These are phyloP conservation scores for Perithous albicinctus DNA, from an alignment of 2,888 invertebrate genomes.

Conservation along the genomic window DNA sequence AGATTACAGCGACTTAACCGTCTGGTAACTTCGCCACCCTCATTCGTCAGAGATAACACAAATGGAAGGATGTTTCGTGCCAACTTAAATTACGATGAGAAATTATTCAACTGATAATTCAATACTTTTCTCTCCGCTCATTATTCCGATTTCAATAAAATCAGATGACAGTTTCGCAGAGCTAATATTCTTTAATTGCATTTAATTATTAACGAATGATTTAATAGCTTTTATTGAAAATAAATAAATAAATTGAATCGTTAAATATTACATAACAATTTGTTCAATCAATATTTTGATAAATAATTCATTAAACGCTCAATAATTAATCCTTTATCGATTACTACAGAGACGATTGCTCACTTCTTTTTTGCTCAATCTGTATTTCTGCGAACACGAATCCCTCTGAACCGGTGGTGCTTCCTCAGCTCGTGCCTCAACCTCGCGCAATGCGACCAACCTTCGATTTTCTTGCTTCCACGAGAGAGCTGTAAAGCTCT, in stretches of 20 bases:
- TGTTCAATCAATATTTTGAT: no score
- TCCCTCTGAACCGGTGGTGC: slow-evolving; percentile 85
- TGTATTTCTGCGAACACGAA: slow-evolving; percentile 75
- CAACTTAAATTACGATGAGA: slow-evolving; percentile 13
- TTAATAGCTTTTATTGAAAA: no score
- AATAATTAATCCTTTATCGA: no score
- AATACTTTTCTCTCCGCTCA: background rate
- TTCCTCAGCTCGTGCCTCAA: slow-evolving; percentile 88
- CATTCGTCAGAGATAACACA: background rate
- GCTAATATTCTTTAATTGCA: background rate
- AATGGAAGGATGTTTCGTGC: slow-evolving; percentile 1
- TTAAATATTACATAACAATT: no score
- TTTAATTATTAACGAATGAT: background rate
- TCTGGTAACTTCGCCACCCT: background rate
- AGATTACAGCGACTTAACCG: slow-evolving; percentile 34
- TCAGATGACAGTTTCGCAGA: background rate
- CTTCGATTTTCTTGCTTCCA: slow-evolving; percentile 97
- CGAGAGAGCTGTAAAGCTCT: slow-evolving; percentile 95
- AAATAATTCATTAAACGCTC: no score
- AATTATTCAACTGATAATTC: background rate
- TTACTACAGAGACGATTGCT: background rate
- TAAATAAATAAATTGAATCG: no score
- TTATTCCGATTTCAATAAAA: background rate
- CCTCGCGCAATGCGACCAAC: slow-evolving; percentile 91
- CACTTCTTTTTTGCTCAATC: slow-evolving; percentile 78